phyloP scores from a whole-genome alignment of 1,140 invertebrate species.

The Drosophila lini region DNA sequence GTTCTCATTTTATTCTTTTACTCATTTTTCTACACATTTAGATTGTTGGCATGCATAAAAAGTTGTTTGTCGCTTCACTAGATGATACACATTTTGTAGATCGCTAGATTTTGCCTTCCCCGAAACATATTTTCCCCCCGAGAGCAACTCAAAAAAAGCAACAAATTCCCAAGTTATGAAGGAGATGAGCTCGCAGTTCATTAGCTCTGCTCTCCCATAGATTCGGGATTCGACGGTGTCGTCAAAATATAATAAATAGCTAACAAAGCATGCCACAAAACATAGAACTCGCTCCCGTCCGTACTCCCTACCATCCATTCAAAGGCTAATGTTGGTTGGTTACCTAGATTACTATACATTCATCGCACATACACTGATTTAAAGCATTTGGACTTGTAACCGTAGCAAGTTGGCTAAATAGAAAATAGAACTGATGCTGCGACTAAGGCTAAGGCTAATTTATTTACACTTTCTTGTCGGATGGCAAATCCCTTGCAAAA shows the following conservation, averaged over 20 bases:
- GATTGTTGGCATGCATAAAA: conserved; percentile 83
- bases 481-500: conserved; percentile 37
- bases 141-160: conserved; percentile 20
- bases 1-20: conserved; percentile 11
- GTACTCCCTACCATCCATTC: conserved; percentile 1
- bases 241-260: conserved; percentile 13
- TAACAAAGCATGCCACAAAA: conserved; percentile 28
- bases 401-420: conserved; percentile 23
- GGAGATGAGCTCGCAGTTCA: background rate
- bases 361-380: conserved; percentile 40
- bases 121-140: conserved; percentile 6
- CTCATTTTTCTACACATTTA: conserved; percentile 77
- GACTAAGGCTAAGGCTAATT: conserved; percentile 40
- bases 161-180: background rate
- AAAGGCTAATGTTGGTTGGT: conserved; percentile 34
- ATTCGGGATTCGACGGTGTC: background rate
- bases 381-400: conserved; percentile 48
- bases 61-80: conserved; percentile 40
- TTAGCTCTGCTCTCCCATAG: background rate
- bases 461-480: conserved; percentile 38
- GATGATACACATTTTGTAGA: conserved; percentile 34
- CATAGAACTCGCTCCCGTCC: background rate
- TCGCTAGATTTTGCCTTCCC: conserved; percentile 19
- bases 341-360: conserved; percentile 36
- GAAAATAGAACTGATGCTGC: conserved; percentile 23